These are phyloP conservation scores for Podabrus alpinus DNA, from an alignment of 2,888 invertebrate species.

Conservation along the genomic window DNA sequence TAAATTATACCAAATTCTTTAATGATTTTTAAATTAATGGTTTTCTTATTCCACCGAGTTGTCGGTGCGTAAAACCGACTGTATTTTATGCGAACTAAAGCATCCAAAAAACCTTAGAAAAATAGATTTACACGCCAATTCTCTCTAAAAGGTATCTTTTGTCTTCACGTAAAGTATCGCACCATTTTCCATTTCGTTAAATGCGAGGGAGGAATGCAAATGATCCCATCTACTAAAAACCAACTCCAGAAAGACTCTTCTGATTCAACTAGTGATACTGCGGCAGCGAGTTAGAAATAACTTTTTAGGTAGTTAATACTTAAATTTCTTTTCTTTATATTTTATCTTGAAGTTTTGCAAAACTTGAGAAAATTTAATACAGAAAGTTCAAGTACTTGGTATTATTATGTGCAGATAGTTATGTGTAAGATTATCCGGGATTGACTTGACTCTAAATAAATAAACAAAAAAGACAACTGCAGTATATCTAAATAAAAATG, in stretches of 20 bases:
- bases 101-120: conserved; percentile 8
- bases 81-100: conserved; percentile 9
- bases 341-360: not conserved
- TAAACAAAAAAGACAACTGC: no score
- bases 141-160: conserved; percentile 18
- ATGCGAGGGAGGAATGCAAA: conserved; percentile 17
- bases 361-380: not conserved
- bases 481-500: no score
- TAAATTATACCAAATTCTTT: not conserved
- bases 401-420: not conserved
- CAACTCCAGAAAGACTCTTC: not conserved
- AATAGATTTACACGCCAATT: conserved; percentile 16
- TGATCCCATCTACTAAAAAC: conserved; percentile 14
- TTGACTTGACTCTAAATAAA: not conserved
- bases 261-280: conserved; percentile 4
- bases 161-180: conserved; percentile 4
- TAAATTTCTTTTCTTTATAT: not conserved
- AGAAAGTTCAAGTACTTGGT: not conserved
- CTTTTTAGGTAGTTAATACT: not conserved
- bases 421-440: not conserved
- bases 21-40: conserved; percentile 4
- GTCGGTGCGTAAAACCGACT: conserved; percentile 1
- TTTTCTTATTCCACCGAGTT: not conserved
- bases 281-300: not conserved
- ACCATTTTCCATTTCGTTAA: conserved; percentile 16